Base-by-base conservation (phyloP, 2,113 vertebrate species). In the Puntigrus tetrazona region DNA sequence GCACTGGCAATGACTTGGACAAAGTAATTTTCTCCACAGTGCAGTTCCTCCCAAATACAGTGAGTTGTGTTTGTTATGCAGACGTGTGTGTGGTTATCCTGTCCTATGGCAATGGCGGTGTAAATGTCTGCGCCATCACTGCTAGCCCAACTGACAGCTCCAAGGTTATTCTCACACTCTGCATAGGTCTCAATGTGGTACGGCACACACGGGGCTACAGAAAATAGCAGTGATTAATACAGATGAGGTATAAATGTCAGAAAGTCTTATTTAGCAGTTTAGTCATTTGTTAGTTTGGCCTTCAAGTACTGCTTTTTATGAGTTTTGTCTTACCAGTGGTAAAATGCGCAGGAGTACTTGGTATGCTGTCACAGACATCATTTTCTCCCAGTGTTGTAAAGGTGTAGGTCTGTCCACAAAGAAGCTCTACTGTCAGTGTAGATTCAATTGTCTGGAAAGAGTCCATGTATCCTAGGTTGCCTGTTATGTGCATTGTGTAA, bases 331-430 rank as follows among this genome's bases (percentile, higher is more conserved):
- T 87, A 96, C 95, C 91, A 55, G 91, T 92, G 36, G 89, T 92
- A 85, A 93, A 91, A 22, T 87, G 4, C 27, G 73, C 43, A 1
- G 88, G 14, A 13, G 7, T 2, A 63, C 94, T 95, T 31, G 50
- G 10, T 0, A 73, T 31, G 52, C 95, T 92, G 79, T 82, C 83
- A 61, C 95, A 95, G 25, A 4, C 65, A 14, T 89, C 82, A 45
- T 88, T 90, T 52, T 86, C 77, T 7, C 92, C 91, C 22, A 57
- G 65, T 4, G 95, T 91, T 0, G 87, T 94, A 57, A 95, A 89
- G 41, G 31, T 92, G 74, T 91, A 95, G 3, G 84, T 69, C 31
- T 94, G 93, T 87, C 95, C 95, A 36, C 95, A 96, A 8, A 85
- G 88, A 34, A 95, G 89, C 5, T 89, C 85, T 0, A 63, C n/a